These are phyloP conservation scores for Orientallactaga sibirica DNA, from an alignment of 2,797 vertebrate species.

Conservation along the genomic window DNA sequence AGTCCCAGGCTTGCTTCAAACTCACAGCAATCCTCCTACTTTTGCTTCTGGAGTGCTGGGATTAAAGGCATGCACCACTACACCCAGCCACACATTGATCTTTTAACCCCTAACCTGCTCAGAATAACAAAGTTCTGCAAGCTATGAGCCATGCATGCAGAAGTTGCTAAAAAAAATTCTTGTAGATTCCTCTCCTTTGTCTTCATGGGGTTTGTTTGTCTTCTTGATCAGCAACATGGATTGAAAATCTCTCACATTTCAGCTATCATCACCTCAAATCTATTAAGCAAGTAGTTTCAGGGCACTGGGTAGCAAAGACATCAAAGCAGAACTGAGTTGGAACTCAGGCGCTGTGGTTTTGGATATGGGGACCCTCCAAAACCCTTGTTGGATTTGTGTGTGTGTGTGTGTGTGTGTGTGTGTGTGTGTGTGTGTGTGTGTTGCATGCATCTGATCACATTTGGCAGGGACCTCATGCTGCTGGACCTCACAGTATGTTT, in stretches of 20 bases:
- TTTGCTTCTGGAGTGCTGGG: too few relatives aligned
- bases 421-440: too few relatives aligned
- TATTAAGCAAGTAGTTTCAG: not conserved
- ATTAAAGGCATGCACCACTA: too few relatives aligned
- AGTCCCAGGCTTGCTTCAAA: too few relatives aligned
- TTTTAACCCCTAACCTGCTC: not conserved
- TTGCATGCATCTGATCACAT: too few relatives aligned
- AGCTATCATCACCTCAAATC: too few relatives aligned
- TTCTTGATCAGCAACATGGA: not conserved
- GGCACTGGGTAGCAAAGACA: not conserved
- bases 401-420: too few relatives aligned
- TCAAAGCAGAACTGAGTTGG: not conserved
- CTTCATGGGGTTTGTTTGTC: not conserved
- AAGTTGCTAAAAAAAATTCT: not conserved
- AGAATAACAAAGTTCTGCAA: not conserved
- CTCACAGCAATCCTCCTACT: too few relatives aligned
- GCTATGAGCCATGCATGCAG: rapidly evolving
- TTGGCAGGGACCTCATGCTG: too few relatives aligned
- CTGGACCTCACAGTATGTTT: too few relatives aligned
- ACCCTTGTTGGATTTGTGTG: not conserved
- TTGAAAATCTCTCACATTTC: not conserved
- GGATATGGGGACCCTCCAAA: not conserved
- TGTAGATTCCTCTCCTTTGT: not conserved
- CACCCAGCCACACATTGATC: too few relatives aligned
- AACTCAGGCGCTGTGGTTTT: not conserved